Percentiles rank a stretch among this genome's conserved stretches.
Conservation (phyloP, 2,888 invertebrate genomes). For the Neria commutata region DNA sequence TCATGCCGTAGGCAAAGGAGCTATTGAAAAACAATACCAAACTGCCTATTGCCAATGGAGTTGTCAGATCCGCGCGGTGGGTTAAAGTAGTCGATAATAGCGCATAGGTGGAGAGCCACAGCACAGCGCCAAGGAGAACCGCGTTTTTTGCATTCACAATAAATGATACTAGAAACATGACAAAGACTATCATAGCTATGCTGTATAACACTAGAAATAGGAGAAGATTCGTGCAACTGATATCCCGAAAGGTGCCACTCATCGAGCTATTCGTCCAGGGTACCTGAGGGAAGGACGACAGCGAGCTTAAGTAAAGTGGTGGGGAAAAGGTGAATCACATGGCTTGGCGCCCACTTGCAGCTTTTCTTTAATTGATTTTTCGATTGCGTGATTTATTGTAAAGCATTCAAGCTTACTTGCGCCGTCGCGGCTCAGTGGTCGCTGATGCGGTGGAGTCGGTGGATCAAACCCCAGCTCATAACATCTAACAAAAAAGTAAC, state of each 20-base stretch:
- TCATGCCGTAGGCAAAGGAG: conserved; percentile 40
- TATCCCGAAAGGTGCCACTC: not conserved
- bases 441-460: no score
- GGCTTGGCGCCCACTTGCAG: no score
- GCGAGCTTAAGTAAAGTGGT: no score
- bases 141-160: conserved; percentile 34
- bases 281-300: not conserved
- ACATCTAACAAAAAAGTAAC: no score
- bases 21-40: conserved; percentile 44
- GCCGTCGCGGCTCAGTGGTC: no score
- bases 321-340: no score
- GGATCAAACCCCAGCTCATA: no score
- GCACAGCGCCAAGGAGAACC: conserved; percentile 35
- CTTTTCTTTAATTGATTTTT: no score
- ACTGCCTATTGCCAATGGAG: conserved; percentile 31
- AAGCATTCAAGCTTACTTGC: no score
- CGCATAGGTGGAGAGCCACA: conserved; percentile 46
- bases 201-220: conserved; percentile 35
- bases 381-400: no score
- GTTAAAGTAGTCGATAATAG: no score
- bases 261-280: not conserved
- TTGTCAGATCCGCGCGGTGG: no score
- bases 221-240: not conserved
- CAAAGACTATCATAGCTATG: conserved; percentile 39
- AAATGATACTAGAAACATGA: conserved; percentile 37